phyloP scores from a whole-genome alignment of 2,888 invertebrate species.

The Shargacucullia verbasci region DNA sequence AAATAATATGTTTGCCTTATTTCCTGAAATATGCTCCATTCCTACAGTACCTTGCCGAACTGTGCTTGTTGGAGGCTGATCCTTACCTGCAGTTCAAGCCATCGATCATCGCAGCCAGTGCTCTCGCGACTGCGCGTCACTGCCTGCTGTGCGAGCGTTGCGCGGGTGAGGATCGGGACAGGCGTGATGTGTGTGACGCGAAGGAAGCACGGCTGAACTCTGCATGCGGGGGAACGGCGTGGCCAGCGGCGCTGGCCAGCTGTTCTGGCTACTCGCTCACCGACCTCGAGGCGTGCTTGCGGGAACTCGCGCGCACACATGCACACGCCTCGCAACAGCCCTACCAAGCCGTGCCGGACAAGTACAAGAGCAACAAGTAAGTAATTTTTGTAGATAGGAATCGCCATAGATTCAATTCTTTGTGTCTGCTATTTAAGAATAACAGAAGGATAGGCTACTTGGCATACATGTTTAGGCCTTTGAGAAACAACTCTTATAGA shows the following conservation, averaged over 20 bases:
- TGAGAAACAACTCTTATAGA: too few relatives aligned
- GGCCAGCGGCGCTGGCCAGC: constrained; percentile 91
- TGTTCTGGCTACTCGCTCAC: constrained; percentile 91
- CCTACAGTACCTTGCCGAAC: constrained; percentile 93
- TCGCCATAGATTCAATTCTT: too few relatives aligned
- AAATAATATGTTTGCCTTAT: too few relatives aligned
- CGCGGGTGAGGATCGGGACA: constrained; percentile 35
- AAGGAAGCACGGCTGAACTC: constrained; percentile 22
- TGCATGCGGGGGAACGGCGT: constrained; percentile 81
- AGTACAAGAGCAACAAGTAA: constrained; percentile 94
- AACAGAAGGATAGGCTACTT: too few relatives aligned
- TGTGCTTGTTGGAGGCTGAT: constrained; percentile 96
- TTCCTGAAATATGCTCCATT: too few relatives aligned
- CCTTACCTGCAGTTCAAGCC: constrained; percentile 95
- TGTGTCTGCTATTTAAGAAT: too few relatives aligned
- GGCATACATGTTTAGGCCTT: background rate
- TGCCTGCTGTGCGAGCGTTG: constrained; percentile 87
- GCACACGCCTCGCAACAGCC: constrained; percentile 90
- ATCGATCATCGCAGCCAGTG: constrained; percentile 94
- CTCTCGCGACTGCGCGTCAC: constrained; percentile 94
- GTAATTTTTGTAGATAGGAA: constrained; percentile 52
- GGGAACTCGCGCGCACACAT: constrained; percentile 92
- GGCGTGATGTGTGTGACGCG: constrained; percentile 39
- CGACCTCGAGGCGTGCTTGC: constrained; percentile 91
- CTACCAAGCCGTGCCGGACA: constrained; percentile 96